Conservation (phyloP, 2,888 invertebrate species). For the Drosophila fulvimacula region DNA sequence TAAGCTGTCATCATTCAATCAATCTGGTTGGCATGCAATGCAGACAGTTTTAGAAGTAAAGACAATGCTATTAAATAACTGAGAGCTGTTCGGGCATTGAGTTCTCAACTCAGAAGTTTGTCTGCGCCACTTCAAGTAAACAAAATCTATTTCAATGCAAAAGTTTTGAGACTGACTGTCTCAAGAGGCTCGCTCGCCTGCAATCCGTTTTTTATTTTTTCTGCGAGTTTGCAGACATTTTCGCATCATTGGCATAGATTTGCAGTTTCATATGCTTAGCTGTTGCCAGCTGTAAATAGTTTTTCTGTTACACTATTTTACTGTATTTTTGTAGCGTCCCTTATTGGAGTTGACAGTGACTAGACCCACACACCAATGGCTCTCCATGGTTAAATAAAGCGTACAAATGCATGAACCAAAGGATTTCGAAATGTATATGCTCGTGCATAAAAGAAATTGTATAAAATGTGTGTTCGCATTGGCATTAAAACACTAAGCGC, state of each 20-base stretch:
- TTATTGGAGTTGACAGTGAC: constrained; percentile 23
- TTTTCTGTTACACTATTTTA: constrained; percentile 13
- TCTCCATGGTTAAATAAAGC: constrained; percentile 48
- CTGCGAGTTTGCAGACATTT: constrained; percentile 20
- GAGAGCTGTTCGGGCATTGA: background rate
- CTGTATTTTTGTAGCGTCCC: constrained; percentile 10
- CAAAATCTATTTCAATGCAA: background rate
- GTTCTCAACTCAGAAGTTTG: constrained; percentile 3
- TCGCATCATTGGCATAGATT: constrained; percentile 52
- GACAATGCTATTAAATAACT: background rate
- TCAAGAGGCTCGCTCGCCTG: constrained; percentile 17
- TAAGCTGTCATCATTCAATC: background rate
- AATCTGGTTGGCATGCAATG: background rate
- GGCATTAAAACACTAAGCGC: constrained; percentile 75
- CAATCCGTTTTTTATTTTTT: constrained; percentile 1
- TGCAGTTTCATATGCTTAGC: constrained; percentile 17
- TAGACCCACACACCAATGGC: constrained; percentile 28
- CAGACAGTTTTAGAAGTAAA: background rate
- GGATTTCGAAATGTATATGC: constrained; percentile 51
- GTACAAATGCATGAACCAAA: constrained; percentile 54
- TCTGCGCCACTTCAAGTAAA: constrained; percentile 1
- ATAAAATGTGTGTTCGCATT: constrained; percentile 71
- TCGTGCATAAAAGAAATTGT: constrained; percentile 53
- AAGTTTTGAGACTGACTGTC: constrained; percentile 24
- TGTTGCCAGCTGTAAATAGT: constrained; percentile 30